Conservation (phyloP, 2,888 invertebrate species). For the Lasioglossum pauxillum region DNA sequence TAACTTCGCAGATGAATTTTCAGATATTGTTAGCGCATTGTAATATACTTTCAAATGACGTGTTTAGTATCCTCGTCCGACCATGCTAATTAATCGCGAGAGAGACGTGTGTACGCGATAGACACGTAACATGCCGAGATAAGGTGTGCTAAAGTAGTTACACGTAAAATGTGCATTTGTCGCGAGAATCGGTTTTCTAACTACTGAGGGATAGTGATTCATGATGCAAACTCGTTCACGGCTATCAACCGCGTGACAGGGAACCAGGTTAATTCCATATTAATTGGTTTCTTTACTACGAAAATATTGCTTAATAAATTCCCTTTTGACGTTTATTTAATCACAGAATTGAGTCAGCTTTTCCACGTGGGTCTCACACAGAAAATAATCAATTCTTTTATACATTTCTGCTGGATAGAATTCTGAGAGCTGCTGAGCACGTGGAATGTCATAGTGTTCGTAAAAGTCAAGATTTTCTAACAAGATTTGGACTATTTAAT, state of each 20-base stretch:
- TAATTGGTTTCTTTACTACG: background rate
- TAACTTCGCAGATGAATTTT: background rate
- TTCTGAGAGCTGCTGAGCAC: too few species aligned
- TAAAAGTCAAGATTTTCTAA: background rate
- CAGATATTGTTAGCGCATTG: background rate
- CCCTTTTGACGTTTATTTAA: background rate
- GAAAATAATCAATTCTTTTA: background rate
- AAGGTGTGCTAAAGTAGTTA: constrained; percentile 32
- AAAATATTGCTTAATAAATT: background rate
- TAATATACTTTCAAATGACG: background rate
- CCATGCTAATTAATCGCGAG: constrained; percentile 44
- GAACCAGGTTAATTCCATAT: background rate
- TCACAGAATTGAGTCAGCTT: background rate
- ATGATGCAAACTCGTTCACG: background rate
- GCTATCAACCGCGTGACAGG: constrained; percentile 1
- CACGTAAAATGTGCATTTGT: constrained; percentile 30
- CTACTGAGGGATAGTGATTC: constrained; percentile 32
- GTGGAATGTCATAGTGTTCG: background rate
- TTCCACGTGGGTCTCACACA: background rate
- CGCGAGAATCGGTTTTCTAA: constrained; percentile 18
- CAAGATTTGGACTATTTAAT: background rate
- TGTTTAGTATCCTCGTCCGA: background rate
- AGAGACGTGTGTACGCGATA: constrained; percentile 51
- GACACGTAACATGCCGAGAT: constrained; percentile 39
- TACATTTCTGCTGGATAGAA: background rate